phyloP scores from a whole-genome alignment of 2,113 vertebrate species.

The Dromas ardeola region DNA sequence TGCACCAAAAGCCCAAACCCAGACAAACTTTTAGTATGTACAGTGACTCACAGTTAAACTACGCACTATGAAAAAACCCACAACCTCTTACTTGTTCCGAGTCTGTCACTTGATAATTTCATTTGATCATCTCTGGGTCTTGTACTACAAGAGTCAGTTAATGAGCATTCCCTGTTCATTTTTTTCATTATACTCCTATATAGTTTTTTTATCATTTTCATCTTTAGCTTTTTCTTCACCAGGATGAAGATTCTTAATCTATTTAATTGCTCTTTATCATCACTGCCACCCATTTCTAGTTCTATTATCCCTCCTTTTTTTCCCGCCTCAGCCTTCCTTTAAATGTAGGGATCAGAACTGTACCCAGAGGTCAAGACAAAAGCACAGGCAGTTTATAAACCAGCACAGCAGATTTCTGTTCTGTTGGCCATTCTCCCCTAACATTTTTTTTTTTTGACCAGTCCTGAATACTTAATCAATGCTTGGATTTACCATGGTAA shows the following conservation, averaged over 20 bases:
- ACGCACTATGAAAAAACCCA: not conserved
- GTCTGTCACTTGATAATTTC: conserved; percentile 13
- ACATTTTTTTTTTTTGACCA: not conserved
- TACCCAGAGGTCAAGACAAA: not conserved
- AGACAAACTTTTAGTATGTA: not conserved
- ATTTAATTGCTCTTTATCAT: conserved; percentile 30
- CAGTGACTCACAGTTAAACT: not conserved
- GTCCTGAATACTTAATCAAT: not conserved
- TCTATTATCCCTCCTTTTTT: not conserved
- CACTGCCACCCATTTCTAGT: not conserved
- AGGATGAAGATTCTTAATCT: conserved; percentile 1
- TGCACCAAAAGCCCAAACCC: not conserved
- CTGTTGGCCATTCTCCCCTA: not conserved
- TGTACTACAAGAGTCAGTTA: conserved; percentile 27
- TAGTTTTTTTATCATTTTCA: not conserved
- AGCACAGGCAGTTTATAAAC: not conserved
- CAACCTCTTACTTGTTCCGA: not conserved
- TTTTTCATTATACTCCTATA: not conserved
- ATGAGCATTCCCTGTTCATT: conserved; percentile 6
- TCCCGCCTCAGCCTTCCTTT: not conserved
- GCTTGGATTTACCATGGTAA: not conserved
- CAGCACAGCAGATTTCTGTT: not conserved
- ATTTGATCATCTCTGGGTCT: conserved; percentile 23
- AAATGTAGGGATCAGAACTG: not conserved
- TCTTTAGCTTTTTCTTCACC: not conserved